Evolutionary conservation across 2,113 vertebrate genomes (phyloP).

Genomic region (Pteruthius melanotis): DNA sequence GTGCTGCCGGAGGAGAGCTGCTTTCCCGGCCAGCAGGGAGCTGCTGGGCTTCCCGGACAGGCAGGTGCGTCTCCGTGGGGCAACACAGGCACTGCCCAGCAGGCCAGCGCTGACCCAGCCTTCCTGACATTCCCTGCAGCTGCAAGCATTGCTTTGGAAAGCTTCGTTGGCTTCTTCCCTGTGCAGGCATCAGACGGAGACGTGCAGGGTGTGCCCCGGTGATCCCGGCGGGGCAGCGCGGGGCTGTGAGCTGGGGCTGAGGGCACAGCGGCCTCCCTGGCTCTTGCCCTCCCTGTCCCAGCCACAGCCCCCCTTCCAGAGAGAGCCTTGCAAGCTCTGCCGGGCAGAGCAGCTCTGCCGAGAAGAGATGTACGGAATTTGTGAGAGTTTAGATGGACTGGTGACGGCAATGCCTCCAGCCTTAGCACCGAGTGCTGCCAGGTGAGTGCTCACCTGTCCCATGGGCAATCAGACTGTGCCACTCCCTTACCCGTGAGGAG

Average conservation of each 20-base stretch:
- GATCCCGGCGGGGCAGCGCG: rapidly evolving
- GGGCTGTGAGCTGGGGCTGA: rapidly evolving
- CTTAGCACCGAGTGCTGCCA: not conserved
- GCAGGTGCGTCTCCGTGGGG: not conserved
- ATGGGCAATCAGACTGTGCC: not conserved
- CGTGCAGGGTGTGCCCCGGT: rapidly evolving
- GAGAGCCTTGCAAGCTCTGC: not conserved
- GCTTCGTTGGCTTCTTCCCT: not conserved
- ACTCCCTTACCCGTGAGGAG: rapidly evolving
- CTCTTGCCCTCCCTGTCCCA: not conserved
- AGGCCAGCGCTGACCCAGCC: rapidly evolving
- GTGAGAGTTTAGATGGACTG: not conserved
- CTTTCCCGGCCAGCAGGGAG: not conserved
- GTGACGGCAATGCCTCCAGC: not conserved
- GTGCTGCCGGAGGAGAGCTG: not conserved
- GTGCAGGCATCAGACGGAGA: not conserved
- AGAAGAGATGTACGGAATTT: not conserved
- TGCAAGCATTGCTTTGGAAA: not conserved
- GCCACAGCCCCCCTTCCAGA: not conserved
- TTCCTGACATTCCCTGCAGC: not conserved
- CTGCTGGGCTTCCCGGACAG: not conserved
- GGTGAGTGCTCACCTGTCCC: not conserved
- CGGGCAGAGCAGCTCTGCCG: rapidly evolving
- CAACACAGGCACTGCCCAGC: rapidly evolving
- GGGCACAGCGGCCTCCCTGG: rapidly evolving